These are phyloP conservation scores for Huso huso DNA, from an alignment of 2,797 vertebrate genomes.

Conservation along the genomic window DNA sequence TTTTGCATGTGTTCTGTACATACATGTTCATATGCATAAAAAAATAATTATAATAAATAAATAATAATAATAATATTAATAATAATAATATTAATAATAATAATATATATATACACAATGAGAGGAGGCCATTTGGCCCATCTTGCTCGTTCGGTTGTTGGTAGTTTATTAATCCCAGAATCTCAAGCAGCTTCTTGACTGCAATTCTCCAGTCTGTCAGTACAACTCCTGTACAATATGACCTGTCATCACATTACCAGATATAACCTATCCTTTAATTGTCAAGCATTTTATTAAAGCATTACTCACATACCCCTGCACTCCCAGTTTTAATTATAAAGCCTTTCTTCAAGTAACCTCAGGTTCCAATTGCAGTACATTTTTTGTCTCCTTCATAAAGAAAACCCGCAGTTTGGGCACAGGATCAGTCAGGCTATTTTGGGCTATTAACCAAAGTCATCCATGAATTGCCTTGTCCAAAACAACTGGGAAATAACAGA, in stretches of 20 bases:
- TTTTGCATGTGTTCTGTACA: no score
- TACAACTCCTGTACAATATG: no score
- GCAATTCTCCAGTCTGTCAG: no score
- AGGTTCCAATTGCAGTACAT: conserved; percentile 2
- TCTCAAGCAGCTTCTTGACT: no score
- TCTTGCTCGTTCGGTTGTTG: no score
- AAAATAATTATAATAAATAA: no score
- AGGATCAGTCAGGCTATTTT: conserved; percentile 15
- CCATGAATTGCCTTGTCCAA: conserved; percentile 9
- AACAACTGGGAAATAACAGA: conserved; percentile 11
- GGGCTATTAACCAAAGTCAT: conserved; percentile 12
- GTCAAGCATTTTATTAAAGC: conserved; percentile 1
- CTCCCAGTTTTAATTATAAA: conserved; percentile 7
- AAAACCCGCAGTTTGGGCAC: conserved; percentile 5
- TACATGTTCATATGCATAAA: no score
- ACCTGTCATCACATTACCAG: background rate
- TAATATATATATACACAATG: no score
- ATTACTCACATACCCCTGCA: conserved; percentile 3
- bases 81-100: no score
- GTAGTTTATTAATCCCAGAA: no score
- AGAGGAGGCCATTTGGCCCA: no score
- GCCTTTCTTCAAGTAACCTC: conserved; percentile 5
- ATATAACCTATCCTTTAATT: conserved; percentile 1
- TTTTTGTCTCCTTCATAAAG: conserved; percentile 7
- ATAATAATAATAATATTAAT: no score